These are phyloP conservation scores for Oscheius sp. DNA, from an alignment of 2,888 invertebrate genomes.

Conservation along the genomic window DNA sequence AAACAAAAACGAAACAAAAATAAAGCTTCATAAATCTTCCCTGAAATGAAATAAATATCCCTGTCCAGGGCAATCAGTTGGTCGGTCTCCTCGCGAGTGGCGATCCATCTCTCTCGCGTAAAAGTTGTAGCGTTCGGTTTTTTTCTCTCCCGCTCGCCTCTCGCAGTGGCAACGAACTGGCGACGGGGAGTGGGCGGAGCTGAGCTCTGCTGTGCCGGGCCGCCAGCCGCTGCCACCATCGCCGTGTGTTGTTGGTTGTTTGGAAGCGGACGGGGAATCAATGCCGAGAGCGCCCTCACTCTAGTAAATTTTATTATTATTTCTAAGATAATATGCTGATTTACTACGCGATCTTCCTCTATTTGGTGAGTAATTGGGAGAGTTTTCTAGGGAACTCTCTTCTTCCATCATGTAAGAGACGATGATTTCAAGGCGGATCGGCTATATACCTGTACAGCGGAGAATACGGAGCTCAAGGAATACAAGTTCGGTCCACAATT, in stretches of 20 bases:
- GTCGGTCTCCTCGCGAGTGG: too few relatives aligned
- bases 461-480: constrained; percentile 70
- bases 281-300: constrained; percentile 8
- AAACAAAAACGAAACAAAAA: too few relatives aligned
- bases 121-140: too few relatives aligned
- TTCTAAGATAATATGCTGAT: background rate
- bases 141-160: too few relatives aligned
- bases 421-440: constrained; percentile 67
- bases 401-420: constrained; percentile 69
- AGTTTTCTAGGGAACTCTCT: constrained; percentile 66
- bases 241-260: constrained; percentile 20
- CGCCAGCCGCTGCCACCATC: constrained; percentile 17
- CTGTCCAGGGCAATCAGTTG: too few relatives aligned
- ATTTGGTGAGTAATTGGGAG: constrained; percentile 20
- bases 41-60: too few relatives aligned
- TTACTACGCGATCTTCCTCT: background rate
- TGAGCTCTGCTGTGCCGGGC: constrained; percentile 29
- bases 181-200: constrained; percentile 8
- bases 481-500: constrained; percentile 70
- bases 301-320: background rate
- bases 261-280: constrained; percentile 16
- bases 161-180: too few relatives aligned
- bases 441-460: constrained; percentile 70
- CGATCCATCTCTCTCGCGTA: too few relatives aligned
- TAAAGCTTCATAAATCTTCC: too few relatives aligned